Evolutionary conservation across 53 echinoderm and acorn worm genomes (phyloP), one percentile per base, ranked within the genome.

Genomic region (Echinarachnius parma): DNA sequence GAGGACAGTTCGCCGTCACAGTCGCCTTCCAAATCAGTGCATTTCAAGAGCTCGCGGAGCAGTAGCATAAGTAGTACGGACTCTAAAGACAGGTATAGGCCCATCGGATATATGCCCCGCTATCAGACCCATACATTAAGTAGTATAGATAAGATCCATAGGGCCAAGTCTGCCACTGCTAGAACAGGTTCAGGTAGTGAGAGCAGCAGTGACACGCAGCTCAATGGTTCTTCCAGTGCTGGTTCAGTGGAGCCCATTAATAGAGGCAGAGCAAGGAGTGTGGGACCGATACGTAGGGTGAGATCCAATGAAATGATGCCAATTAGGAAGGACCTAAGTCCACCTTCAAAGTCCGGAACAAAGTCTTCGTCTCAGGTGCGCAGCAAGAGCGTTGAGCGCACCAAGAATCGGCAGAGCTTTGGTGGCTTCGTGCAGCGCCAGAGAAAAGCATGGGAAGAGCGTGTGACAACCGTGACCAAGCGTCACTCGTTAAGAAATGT

Each of bases 201-300:
- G 57, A 34, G 39, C 39, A 2, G 24, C 35, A 56, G 55, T 57
- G 74, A 72, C 26, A 72, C 74, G 19, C 57, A 56, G 37, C 74
- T 72, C 55, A 72, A 72, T 39, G 74, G 74, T 53, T 72, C 57
- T 72, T 72, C 74, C 74, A 72, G 24, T 56, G 74, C 56, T 37
- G 36, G 56, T 1, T 33, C 69, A 3, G 37, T 72, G 34, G 74
- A 72, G 55, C 74, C 74, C 44, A 56, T 72, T 24, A 21, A 29
- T 4, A 57, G 74, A 72, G 55, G 44, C 2, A 21, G 74, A 34
- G 74, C 74, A 18, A 72, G 74, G 36, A 72, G 74, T 34, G 74
- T 72, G 44, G 74, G 74, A 56, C 74, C 74, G 57, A 72, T 72
- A 72, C 74, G 74, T 57, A 72, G 74, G 74, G 74, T 72, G 56